phyloP scores from a whole-genome alignment of 1,140 invertebrate species.

The Zeugodacus cucurbitae region DNA sequence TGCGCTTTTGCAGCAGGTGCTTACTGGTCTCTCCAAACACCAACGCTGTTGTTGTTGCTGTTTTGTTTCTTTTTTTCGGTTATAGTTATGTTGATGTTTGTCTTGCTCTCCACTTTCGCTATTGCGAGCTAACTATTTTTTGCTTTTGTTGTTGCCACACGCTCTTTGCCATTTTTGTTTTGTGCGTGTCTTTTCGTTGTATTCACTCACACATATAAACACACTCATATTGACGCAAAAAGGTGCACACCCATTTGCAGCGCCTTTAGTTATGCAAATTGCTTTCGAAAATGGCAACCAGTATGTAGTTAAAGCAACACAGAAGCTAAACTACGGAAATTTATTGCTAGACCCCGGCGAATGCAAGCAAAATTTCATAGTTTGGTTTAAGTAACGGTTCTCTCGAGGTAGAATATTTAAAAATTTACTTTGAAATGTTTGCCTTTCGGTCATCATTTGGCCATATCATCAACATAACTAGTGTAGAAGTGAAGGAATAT shows the following conservation, averaged over 20 bases:
- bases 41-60: neutral
- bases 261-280: neutral
- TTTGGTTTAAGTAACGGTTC: neutral
- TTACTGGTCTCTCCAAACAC: neutral
- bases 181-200: neutral
- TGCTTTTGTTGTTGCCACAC: neutral
- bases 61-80: neutral
- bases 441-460: no score
- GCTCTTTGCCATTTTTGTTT: neutral
- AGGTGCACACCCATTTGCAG: neutral
- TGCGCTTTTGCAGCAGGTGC: neutral
- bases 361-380: no score
- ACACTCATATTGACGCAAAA: neutral
- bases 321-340: neutral
- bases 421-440: neutral
- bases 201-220: neutral
- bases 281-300: neutral
- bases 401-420: neutral
- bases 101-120: neutral
- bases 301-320: neutral
- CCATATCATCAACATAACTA: no score
- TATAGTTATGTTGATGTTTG: neutral
- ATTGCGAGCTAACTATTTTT: neutral
- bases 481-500: no score
- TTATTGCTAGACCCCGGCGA: neutral